Conservation (phyloP, 2,113 vertebrate genomes). For the Polyodon spathula region DNA sequence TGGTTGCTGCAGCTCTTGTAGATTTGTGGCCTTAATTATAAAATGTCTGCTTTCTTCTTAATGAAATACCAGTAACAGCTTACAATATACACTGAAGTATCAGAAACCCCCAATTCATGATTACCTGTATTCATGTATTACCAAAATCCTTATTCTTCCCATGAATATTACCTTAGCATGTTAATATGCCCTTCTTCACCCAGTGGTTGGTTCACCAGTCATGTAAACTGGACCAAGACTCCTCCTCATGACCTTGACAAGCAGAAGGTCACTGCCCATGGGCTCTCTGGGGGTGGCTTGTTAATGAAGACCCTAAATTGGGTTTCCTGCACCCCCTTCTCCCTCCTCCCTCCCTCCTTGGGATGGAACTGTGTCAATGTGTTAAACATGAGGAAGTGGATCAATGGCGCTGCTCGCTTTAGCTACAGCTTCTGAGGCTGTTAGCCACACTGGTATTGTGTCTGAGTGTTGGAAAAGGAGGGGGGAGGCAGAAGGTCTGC, state of each 20-base stretch:
- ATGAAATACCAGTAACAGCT: no score
- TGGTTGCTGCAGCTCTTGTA: no score
- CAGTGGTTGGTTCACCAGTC: slow-evolving; percentile 5
- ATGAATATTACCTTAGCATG: no score
- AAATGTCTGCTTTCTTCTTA: slow-evolving; percentile 22
- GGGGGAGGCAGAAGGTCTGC: slow-evolving; percentile 32
- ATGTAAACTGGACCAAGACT: slow-evolving; percentile 9
- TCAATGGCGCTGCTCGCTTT: slow-evolving; percentile 57
- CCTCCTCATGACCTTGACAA: slow-evolving; percentile 12
- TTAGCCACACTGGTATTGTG: slow-evolving; percentile 20
- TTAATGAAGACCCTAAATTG: slow-evolving; percentile 37
- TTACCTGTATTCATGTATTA: no score
- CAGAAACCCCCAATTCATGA: slow-evolving; percentile 20
- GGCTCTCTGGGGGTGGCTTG: slow-evolving; percentile 14
- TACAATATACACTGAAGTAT: no score
- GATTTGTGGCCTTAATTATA: no score
- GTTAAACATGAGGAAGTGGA: slow-evolving; percentile 61
- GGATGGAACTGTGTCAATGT: slow-evolving; percentile 44
- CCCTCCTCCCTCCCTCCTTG: slow-evolving; percentile 34
- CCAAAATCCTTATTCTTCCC: no score
- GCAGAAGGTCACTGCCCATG: neutral
- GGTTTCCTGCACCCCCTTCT: slow-evolving; percentile 36
- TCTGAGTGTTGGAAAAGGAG: slow-evolving; percentile 16
- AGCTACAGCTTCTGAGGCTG: slow-evolving; percentile 14
- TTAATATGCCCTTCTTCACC: slow-evolving; percentile 10